These are phyloP conservation scores for Galeruca laticollis DNA, from an alignment of 2,888 invertebrate species.

Conservation along the genomic window DNA sequence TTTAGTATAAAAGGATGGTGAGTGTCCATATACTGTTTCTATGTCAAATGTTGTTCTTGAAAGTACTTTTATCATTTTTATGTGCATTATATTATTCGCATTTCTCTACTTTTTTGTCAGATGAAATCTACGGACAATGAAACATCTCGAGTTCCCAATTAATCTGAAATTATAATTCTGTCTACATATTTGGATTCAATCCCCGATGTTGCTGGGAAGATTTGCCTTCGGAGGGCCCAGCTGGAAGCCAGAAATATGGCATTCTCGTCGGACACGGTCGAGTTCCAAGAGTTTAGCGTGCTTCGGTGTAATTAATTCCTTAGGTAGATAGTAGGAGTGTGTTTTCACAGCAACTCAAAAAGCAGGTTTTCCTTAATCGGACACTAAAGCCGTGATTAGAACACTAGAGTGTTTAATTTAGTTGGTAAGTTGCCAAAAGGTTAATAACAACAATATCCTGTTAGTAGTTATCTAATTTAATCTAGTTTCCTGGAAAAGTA, in stretches of 20 bases:
- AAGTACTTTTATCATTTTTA: no score
- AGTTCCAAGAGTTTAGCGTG: not conserved
- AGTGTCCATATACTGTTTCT: no score
- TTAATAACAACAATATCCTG: slow-evolving; percentile 11
- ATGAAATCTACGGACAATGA: no score
- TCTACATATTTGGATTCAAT: slow-evolving; percentile 4
- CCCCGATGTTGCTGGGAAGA: not conserved
- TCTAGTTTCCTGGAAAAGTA: not conserved
- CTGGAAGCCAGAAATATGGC: not conserved
- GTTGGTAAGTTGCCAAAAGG: slow-evolving; percentile 6
- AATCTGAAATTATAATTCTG: not conserved
- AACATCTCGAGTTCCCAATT: no score
- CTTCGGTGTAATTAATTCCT: slow-evolving; percentile 4
- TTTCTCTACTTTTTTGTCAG: no score
- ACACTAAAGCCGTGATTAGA: not conserved
- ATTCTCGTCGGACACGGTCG: slow-evolving; percentile 4
- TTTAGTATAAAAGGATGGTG: not conserved
- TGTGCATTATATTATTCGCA: no score
- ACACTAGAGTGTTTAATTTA: slow-evolving; percentile 9
- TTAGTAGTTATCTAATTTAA: not conserved
- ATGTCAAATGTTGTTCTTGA: no score
- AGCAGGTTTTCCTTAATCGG: slow-evolving; percentile 3
- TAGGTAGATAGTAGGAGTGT: not conserved
- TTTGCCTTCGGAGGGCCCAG: no score
- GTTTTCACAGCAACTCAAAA: slow-evolving; percentile 5